These are phyloP conservation scores for Spinus pinus DNA, from an alignment of 2,797 vertebrate genomes.

Conservation along the genomic window DNA sequence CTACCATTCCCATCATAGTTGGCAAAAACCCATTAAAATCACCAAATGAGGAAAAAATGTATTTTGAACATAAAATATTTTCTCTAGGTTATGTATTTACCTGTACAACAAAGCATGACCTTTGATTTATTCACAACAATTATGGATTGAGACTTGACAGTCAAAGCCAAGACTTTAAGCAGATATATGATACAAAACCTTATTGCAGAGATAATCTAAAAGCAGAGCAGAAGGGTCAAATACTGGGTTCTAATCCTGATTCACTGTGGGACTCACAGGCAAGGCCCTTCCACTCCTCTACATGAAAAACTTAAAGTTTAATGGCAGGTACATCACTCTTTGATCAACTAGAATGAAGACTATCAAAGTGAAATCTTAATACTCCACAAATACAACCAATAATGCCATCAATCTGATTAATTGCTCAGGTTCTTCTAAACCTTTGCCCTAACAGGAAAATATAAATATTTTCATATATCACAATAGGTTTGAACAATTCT, in stretches of 20 bases:
- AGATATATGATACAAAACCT: accelerated
- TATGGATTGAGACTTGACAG: neutral
- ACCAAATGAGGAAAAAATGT: neutral
- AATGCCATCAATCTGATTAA: neutral
- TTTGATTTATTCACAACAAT: neutral
- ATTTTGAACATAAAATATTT: neutral
- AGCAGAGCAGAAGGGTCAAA: neutral
- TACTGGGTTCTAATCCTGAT: neutral
- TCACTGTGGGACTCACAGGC: neutral
- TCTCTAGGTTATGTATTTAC: neutral
- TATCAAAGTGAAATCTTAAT: neutral
- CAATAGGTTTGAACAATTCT: neutral
- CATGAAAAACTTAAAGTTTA: neutral
- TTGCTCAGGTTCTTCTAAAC: neutral
- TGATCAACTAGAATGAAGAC: neutral
- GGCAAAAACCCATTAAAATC: neutral
- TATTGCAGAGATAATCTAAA: neutral
- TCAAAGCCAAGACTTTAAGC: neutral
- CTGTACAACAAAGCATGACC: neutral
- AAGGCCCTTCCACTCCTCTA: neutral
- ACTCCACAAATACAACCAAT: neutral
- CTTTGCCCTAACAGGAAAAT: neutral
- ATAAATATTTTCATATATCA: neutral
- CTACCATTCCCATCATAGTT: neutral
- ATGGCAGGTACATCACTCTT: neutral